Evolutionary conservation across 1,140 invertebrate genomes (phyloP), one percentile per base, ranked within the genome.

Genomic region (Drosophila novamexicana): DNA sequence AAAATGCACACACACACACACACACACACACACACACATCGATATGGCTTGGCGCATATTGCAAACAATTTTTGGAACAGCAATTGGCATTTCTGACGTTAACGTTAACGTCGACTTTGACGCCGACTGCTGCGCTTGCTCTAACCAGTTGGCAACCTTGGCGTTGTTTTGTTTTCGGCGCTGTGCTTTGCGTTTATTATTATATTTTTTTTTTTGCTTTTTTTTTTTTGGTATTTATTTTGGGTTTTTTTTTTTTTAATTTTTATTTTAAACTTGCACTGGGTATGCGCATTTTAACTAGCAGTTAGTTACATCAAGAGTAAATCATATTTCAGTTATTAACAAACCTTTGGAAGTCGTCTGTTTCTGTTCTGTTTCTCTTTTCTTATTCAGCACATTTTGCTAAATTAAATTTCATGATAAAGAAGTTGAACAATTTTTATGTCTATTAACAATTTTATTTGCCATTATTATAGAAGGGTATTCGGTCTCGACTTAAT

Each of bases 61-160:
- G 63, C 73, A 74, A 79, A 77, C 63, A 64, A 71, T 82, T 82
- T 81, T 79, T 65, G 83, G 68, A 74, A 68, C 64, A 58, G 72
- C 81, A 84, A 77, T 80, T 84, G 66, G 61, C 70, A 67, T 70
- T 70, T 63, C 58, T 29, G 52, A 57, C 66, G 71, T 74, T 62
- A 37, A 61, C 57, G 56, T 50, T 62, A 32, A 62, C 49, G 71
- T 53, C 56, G 67, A 64, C 57, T 61, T 16, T 34, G 22, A 50
- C 56, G 49, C 42, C 50, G 54, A 65, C 64, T 57, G 63, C 69
- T 52, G 64, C 45, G 75, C 42, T 62, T 44, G 78, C 63, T 86
- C 8, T 18, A 86, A 86, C 83, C 83, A 88, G 83, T 86, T 83
- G 83, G 83, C 83, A 86, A 86, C 83, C 83, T 86, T 86, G 83